These are phyloP conservation scores for Scyliorhinus canicula DNA, from an alignment of 2,797 vertebrate genomes.

Conservation along the genomic window DNA sequence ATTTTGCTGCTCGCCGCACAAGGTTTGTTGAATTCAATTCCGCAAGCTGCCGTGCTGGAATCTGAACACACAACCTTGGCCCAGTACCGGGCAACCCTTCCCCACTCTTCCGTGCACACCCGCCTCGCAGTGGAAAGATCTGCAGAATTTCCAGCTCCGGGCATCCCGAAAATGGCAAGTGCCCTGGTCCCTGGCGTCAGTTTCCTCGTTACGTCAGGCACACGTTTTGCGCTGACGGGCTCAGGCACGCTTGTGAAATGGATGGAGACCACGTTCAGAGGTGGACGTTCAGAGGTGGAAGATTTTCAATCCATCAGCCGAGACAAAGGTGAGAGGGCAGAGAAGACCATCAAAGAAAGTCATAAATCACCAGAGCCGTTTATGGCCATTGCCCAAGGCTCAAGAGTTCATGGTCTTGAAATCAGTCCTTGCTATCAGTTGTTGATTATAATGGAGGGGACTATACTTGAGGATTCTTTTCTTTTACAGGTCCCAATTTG, in stretches of 20 bases:
- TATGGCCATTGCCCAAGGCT: neutral
- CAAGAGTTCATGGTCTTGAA: neutral
- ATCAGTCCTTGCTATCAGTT: neutral
- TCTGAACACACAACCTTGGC: neutral
- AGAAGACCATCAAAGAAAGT: neutral
- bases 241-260: neutral
- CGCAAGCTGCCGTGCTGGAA: neutral
- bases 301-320: neutral
- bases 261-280: neutral
- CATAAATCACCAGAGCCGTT: neutral
- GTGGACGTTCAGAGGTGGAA: neutral
- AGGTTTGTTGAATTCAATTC: neutral
- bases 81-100: neutral
- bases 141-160: neutral
- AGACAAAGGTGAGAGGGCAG: neutral
- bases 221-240: neutral
- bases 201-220: no score
- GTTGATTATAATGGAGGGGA: neutral
- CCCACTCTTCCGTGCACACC: neutral
- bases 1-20: neutral
- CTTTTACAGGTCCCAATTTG: neutral
- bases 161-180: neutral
- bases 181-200: neutral
- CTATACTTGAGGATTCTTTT: neutral
- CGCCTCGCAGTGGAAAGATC: neutral